Conservation (phyloP, 2,113 vertebrate species). For the Xyrauchen texanus region DNA sequence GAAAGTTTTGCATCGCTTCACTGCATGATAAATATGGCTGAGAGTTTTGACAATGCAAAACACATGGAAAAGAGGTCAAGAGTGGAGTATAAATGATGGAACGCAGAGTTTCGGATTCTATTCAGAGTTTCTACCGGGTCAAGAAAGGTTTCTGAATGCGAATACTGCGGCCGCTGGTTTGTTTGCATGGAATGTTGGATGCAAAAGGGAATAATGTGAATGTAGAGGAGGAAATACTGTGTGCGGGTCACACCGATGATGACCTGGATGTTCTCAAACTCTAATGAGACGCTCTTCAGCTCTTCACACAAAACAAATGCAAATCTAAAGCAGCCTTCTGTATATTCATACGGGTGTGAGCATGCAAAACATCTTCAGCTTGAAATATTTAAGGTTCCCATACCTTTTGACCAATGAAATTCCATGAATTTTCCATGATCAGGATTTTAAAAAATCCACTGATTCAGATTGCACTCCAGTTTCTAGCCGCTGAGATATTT, state of each 20-base stretch:
- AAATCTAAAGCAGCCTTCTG: neutral
- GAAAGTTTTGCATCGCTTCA: neutral
- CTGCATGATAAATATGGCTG: conserved; percentile 10
- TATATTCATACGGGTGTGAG: neutral
- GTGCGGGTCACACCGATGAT: neutral
- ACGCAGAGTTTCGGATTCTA: conserved; percentile 7
- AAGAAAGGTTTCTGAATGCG: neutral
- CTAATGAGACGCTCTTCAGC: conserved; percentile 4
- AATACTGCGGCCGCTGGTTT: conserved; percentile 22
- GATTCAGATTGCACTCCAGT: too few species aligned
- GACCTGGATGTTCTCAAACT: neutral
- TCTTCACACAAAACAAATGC: neutral
- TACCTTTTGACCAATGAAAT: too few species aligned
- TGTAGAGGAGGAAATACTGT: conserved; percentile 3
- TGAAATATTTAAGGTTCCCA: too few species aligned
- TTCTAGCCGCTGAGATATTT: too few species aligned
- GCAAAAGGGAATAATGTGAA: neutral
- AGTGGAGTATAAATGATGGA: conserved; percentile 40
- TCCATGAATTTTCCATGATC: too few species aligned
- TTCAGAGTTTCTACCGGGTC: neutral
- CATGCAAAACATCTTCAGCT: too few species aligned
- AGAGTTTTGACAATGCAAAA: neutral
- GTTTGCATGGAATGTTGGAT: conserved; percentile 12
- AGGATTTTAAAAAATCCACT: too few species aligned
- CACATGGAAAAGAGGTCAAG: neutral